phyloP scores from a whole-genome alignment of 2,888 invertebrate species.

The Cylindroiulus punctatus region DNA sequence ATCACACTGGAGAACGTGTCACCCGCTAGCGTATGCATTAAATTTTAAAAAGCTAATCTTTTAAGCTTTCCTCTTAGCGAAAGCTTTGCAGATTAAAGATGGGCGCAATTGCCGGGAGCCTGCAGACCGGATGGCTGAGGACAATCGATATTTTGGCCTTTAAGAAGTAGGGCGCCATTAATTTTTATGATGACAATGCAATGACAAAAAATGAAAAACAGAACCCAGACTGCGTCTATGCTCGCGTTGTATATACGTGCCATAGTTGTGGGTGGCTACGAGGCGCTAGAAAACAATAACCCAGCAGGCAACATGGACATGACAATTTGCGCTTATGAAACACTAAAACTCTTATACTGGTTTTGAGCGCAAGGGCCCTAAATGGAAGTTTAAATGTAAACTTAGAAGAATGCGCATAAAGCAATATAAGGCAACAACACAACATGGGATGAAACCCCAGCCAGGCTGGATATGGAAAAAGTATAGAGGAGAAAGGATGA shows the following conservation, averaged over 20 bases:
- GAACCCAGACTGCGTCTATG: neutral
- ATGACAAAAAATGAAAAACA: constrained; percentile 1
- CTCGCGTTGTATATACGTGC: neutral
- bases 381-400: constrained; percentile 45
- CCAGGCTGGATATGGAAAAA: constrained; percentile 9
- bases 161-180: constrained; percentile 13
- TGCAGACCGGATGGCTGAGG: neutral
- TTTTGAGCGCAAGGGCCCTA: neutral
- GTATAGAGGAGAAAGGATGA: neutral
- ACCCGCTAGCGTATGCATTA: neutral
- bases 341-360: neutral
- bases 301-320: constrained; percentile 31
- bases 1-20: neutral
- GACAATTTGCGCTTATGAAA: constrained; percentile 40
- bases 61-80: constrained; percentile 16
- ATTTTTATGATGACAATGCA: constrained; percentile 25
- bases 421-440: constrained; percentile 34
- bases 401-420: constrained; percentile 33
- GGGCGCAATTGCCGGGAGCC: neutral
- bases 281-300: neutral
- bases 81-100: constrained; percentile 26
- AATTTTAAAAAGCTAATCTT: neutral
- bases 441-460: neutral
- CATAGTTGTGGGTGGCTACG: neutral
- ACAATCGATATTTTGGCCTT: constrained; percentile 17